Evolutionary conservation across 2,113 vertebrate genomes (phyloP).

Genomic region (Phalacrocorax pelagicus): DNA sequence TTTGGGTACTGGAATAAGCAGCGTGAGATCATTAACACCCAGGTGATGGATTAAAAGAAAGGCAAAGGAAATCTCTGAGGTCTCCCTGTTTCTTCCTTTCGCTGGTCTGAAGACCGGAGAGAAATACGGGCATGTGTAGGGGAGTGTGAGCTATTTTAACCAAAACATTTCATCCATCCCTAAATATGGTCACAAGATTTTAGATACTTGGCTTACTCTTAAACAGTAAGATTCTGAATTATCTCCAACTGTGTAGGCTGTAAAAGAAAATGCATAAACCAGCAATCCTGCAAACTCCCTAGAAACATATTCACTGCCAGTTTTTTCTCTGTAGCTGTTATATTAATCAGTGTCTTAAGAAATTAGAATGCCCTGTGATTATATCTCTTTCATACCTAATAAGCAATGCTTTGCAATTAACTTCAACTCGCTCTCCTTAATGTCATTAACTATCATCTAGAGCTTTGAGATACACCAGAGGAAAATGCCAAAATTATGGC

Average conservation of each 20-base stretch:
- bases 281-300: constrained; percentile 67
- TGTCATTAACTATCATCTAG: constrained; percentile 7
- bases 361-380: constrained; percentile 60
- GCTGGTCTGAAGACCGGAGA: neutral
- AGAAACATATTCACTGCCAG: constrained; percentile 56
- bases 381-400: constrained; percentile 51
- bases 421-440: constrained; percentile 34
- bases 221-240: constrained; percentile 68
- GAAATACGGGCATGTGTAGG: constrained; percentile 30
- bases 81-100: constrained; percentile 15
- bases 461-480: neutral
- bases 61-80: constrained; percentile 22
- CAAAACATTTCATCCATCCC: constrained; percentile 67
- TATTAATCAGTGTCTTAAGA: constrained; percentile 64
- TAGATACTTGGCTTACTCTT: constrained; percentile 66
- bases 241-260: constrained; percentile 71
- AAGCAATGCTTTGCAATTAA: constrained; percentile 52
- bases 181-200: constrained; percentile 72
- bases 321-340: constrained; percentile 61
- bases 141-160: constrained; percentile 64
- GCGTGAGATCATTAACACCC: neutral
- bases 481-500: neutral
- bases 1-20: neutral
- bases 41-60: neutral
- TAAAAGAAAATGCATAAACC: constrained; percentile 72